phyloP scores from a whole-genome alignment of 37 sponge, comb jelly and placozoan species.

The Tethya wilhelma region DNA sequence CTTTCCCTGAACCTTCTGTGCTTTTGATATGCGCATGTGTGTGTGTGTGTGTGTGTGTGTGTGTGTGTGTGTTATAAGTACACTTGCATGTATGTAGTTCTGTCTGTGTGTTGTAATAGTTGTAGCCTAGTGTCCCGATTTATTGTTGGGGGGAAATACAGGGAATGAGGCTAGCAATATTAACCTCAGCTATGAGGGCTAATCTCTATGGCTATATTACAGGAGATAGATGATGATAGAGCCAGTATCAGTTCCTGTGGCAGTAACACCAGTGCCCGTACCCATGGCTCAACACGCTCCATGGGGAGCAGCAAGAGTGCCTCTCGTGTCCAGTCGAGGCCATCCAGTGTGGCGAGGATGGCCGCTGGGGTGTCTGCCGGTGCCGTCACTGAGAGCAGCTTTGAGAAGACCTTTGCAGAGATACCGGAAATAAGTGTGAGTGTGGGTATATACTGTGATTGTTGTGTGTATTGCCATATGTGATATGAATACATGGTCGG shows the following conservation, averaged over 20 bases:
- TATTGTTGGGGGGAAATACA: no score
- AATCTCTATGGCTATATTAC: no score
- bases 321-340: constrained; percentile 15
- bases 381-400: constrained; percentile 52
- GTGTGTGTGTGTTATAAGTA: no score
- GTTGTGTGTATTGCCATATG: no score
- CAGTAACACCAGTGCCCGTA: constrained; percentile 24
- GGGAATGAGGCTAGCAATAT: no score
- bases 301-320: neutral
- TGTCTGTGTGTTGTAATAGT: no score
- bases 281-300: constrained; percentile 16
- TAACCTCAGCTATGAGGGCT: no score
- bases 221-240: constrained; percentile 24
- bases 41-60: no score
- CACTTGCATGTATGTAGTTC: no score
- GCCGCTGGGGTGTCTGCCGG: constrained; percentile 42
- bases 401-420: constrained; percentile 63
- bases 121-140: no score
- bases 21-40: no score
- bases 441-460: neutral
- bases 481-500: neutral
- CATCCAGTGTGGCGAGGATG: constrained; percentile 13
- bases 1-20: no score
- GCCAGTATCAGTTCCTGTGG: constrained; percentile 26
- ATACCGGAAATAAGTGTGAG: constrained; percentile 50